A percentile compares a stretch with the other conserved stretches of the same genome.
phyloP scores from a whole-genome alignment of 2,888 invertebrate species.

The Zootermopsis nevadensis region DNA sequence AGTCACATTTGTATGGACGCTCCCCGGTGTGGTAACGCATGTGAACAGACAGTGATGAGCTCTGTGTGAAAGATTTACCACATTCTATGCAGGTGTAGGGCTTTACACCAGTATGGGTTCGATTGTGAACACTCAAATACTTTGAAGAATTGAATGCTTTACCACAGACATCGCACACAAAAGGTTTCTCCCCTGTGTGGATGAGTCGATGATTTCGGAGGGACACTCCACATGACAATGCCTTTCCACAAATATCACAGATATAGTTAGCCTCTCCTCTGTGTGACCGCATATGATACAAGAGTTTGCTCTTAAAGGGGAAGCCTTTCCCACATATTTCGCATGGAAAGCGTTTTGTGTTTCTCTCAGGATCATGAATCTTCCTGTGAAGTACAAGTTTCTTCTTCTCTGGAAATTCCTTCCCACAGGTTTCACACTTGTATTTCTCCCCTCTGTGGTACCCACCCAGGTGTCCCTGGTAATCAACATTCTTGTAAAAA shows the following conservation, averaged over 20 bases:
- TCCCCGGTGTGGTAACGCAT: conserved; percentile 63
- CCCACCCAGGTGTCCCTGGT: conserved; percentile 30
- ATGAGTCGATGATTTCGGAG: conserved; percentile 72
- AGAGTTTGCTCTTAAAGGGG: conserved; percentile 15
- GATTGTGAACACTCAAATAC: conserved; percentile 69
- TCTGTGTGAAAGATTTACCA: conserved; percentile 66
- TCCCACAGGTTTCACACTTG: conserved; percentile 41
- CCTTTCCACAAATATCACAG: conserved; percentile 48
- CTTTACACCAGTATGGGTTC: conserved; percentile 66
- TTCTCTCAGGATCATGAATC: conserved; percentile 50
- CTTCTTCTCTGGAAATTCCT: conserved; percentile 60
- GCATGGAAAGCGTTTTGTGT: conserved; percentile 45
- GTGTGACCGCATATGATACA: conserved; percentile 30
- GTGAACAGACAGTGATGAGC: conserved; percentile 66
- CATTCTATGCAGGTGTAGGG: conserved; percentile 66
- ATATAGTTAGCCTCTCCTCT: conserved; percentile 62
- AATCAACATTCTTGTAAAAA: conserved; percentile 54
- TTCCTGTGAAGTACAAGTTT: conserved; percentile 54
- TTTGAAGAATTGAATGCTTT: conserved; percentile 48
- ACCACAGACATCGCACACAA: conserved; percentile 68
- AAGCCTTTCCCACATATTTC: conserved; percentile 35
- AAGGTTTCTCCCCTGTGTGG: conserved; percentile 72
- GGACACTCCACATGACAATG: conserved; percentile 65
- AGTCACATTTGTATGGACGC: conserved; percentile 42
- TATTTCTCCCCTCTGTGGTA: conserved; percentile 50